Percentiles rank a stretch among this genome's conserved stretches.
phyloP scores from a whole-genome alignment of 1,140 invertebrate species.

The Acromyrmex charruanus region DNA sequence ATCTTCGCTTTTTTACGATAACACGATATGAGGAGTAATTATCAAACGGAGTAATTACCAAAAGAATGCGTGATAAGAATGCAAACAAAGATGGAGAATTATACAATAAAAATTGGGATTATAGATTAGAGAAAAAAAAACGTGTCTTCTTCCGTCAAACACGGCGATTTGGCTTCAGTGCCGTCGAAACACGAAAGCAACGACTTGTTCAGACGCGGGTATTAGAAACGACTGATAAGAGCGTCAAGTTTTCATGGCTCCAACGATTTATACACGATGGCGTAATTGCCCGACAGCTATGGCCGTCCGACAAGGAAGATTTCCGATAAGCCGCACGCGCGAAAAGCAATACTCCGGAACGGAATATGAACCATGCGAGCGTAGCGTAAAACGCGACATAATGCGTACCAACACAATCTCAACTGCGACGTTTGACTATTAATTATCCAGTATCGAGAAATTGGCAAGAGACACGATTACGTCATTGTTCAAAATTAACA shows the following conservation, averaged over 20 bases:
- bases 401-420: constrained; percentile 19
- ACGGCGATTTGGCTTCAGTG: background rate
- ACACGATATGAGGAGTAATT: constrained; percentile 6
- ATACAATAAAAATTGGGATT: background rate
- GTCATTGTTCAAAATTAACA: background rate
- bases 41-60: constrained; percentile 30
- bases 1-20: constrained; percentile 5
- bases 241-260: constrained; percentile 12
- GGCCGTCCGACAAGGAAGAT: constrained; percentile 48
- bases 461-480: background rate
- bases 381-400: constrained; percentile 43
- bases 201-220: background rate
- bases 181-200: background rate
- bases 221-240: constrained; percentile 46
- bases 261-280: constrained; percentile 39
- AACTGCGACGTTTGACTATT: constrained; percentile 27
- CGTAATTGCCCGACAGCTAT: constrained; percentile 49
- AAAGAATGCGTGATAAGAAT: background rate
- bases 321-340: constrained; percentile 48
- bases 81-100: no score
- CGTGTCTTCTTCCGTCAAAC: background rate
- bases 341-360: constrained; percentile 49
- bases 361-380: constrained; percentile 18
- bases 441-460: constrained; percentile 36
- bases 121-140: background rate